A percentile compares a stretch with the other conserved stretches of the same genome.
Evolutionary conservation across 2,797 vertebrate species (phyloP).

Genomic region (Emydoidea blandingii): DNA sequence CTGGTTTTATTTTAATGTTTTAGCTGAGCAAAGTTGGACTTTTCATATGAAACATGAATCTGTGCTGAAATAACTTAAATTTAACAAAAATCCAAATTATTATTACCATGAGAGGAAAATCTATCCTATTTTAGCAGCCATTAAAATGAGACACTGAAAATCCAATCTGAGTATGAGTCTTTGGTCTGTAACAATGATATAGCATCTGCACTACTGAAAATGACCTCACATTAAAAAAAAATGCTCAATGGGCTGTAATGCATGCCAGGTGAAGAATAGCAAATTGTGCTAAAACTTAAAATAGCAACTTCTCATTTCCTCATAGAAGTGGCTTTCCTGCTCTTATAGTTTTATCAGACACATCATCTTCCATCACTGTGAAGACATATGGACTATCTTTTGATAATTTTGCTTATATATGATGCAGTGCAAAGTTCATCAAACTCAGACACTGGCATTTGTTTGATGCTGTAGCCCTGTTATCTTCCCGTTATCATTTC

Average conservation of each 20-base stretch:
- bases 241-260: not conserved
- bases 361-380: not conserved
- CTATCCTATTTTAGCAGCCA: not conserved
- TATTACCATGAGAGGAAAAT: not conserved
- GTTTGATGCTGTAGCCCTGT: not conserved
- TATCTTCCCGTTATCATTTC: not conserved
- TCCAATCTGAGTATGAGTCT: not conserved
- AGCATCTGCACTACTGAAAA: not conserved
- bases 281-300: constrained; percentile 17
- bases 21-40: not conserved
- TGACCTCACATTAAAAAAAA: not conserved
- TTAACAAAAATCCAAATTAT: not conserved
- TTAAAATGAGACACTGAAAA: not conserved
- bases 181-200: not conserved
- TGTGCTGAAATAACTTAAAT: not conserved
- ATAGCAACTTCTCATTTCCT: not conserved
- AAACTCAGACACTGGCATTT: not conserved
- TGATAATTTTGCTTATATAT: constrained; percentile 3
- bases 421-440: not conserved
- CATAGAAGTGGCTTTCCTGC: not conserved
- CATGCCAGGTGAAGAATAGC: not conserved
- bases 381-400: not conserved
- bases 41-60: not conserved
- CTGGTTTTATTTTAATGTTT: not conserved
- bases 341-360: not conserved